Conservation (phyloP, 2,113 vertebrate species). For the Alces alces region DNA sequence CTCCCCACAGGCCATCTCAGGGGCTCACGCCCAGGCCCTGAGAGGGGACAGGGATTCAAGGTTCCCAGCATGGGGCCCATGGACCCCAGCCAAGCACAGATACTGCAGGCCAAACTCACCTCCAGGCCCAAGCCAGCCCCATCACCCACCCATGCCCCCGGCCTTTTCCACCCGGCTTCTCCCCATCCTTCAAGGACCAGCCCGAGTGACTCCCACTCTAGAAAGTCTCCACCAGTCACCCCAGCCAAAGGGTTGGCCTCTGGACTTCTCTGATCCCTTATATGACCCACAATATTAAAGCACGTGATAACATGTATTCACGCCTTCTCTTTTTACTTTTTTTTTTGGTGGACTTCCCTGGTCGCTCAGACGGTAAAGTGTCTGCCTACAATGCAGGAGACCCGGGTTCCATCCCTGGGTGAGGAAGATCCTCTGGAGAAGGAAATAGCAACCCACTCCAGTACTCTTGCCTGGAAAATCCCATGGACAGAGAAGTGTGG, state of each 20-base stretch:
- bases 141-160: fast-evolving
- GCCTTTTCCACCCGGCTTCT: background rate
- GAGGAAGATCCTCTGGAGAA: too few species aligned
- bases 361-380: too few species aligned
- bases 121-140: fast-evolving
- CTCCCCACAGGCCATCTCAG: background rate
- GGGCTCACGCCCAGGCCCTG: background rate
- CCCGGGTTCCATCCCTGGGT: too few species aligned
- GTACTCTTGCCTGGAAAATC: too few species aligned
- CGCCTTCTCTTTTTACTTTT: background rate
- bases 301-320: background rate
- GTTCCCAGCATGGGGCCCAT: fast-evolving
- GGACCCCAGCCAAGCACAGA: background rate
- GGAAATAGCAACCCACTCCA: too few species aligned
- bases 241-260: background rate
- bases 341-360: background rate
- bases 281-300: background rate
- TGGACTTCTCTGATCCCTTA: fast-evolving
- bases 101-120: background rate
- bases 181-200: background rate
- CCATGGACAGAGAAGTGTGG: too few species aligned
- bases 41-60: background rate
- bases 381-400: too few species aligned
- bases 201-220: background rate
- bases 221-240: background rate